Base-by-base conservation (phyloP, 1,140 invertebrate species). In the Choristoneura fumiferana region DNA sequence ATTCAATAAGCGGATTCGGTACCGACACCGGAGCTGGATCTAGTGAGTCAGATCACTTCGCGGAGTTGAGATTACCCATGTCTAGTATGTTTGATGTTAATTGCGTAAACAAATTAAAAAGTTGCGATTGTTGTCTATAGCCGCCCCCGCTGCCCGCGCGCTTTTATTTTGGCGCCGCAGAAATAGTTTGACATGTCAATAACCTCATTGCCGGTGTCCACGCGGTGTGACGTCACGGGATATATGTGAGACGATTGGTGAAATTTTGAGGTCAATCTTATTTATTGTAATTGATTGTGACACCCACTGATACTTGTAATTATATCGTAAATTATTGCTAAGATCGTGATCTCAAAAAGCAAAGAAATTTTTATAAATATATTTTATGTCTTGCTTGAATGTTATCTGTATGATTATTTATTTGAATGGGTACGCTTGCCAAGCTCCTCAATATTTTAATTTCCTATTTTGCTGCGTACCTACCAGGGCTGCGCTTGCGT, bases 121-220 rank as follows among this genome's bases (percentile, higher is more conserved):
- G 43, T 49, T 17, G 39, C 55, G 22, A 49, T 57, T 18, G 53
- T 64, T 54, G 60, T 49, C 39, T 40, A 57, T 54, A 38, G 43
- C 22, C 62, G 45, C 76, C 72, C 64, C 72, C 66, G 68, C 64
- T 49, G 60, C 66, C 79, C 72, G 74, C 74, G 78, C 68, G 74
- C 74, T 78, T 79, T 84, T 85, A 86, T 89, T 86, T 89, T 87
- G 76, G 81, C 83, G 78, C 76, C 69, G 71, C 81, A 73, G 73
- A 84, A 89, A 86, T 87, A 89, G 82, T 88, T 83, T 81, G 79
- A 81, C 76, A 82, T 84, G 85, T 89, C 85, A 87, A 86, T 89
- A 84, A 89, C 81, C 85, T 71, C 83, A 81, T 83, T 79, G 66
- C 64, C 73, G 58, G 70, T 87, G 85, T 76, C 82, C 84, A 84